A percentile compares a stretch with the other conserved stretches of the same genome.
Evolutionary conservation across 1,140 invertebrate species (phyloP).

Genomic region (Orchesella cincta): DNA sequence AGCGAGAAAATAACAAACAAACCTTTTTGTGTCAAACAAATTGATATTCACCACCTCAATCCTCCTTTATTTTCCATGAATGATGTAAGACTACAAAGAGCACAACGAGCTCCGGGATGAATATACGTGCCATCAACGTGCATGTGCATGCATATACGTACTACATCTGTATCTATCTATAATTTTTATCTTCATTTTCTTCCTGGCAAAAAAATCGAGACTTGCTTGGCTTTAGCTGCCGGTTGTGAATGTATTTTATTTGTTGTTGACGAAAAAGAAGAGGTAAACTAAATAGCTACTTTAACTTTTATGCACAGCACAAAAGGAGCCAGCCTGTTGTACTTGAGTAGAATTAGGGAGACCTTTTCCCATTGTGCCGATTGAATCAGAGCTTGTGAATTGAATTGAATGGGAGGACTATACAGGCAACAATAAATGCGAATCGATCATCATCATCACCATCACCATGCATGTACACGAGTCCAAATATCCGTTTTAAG

Average conservation of each 20-base stretch:
- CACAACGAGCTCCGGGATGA: no score
- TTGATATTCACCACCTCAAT: conserved; percentile 45
- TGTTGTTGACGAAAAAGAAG: background rate
- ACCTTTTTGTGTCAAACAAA: conserved; percentile 46
- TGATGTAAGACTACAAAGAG: no score
- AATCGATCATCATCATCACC: conserved; percentile 15
- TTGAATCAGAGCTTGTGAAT: conserved; percentile 20
- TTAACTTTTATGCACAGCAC: background rate
- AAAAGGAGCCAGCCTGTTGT: conserved; percentile 26
- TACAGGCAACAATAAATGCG: background rate
- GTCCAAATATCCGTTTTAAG: background rate
- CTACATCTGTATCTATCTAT: no score
- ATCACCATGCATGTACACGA: background rate
- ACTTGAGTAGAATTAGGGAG: conserved; percentile 27
- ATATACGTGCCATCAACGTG: no score
- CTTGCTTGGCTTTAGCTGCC: background rate
- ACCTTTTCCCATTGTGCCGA: conserved; percentile 4
- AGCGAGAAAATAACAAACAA: conserved; percentile 42
- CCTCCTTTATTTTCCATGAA: no score
- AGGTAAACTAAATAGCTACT: background rate
- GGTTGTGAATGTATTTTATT: no score
- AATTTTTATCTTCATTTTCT: background rate
- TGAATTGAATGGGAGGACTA: conserved; percentile 16
- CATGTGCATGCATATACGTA: no score
- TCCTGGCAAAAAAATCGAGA: background rate